Conservation (phyloP, 2,113 vertebrate genomes). For the Mungos mungo region DNA sequence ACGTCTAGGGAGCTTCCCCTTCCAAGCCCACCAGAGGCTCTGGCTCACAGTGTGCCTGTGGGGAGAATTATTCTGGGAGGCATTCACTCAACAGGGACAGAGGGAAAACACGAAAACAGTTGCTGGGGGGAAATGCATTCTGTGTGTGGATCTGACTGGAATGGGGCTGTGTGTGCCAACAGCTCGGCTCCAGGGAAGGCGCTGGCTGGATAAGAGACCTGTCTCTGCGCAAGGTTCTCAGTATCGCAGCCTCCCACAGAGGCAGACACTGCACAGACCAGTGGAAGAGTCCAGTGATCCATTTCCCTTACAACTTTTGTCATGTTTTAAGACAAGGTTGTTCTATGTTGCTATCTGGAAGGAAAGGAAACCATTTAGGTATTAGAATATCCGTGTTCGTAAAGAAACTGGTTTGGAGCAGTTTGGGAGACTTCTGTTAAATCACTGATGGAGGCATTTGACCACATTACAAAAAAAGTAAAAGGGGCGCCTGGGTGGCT, state of each 20-base stretch:
- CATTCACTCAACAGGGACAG: constrained; percentile 36
- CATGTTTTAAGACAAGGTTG: not conserved
- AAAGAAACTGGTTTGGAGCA: not conserved
- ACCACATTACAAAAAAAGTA: not conserved
- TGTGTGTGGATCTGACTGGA: not conserved
- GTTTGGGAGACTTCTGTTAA: not conserved
- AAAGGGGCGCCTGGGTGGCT: not conserved
- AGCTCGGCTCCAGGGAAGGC: not conserved
- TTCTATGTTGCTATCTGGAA: not conserved
- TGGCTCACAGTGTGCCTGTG: not conserved
- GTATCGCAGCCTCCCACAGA: not conserved
- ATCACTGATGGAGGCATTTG: not conserved
- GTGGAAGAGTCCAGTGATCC: not conserved
- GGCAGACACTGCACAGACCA: not conserved
- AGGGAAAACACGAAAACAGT: constrained; percentile 55
- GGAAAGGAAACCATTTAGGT: not conserved
- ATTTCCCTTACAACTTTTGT: not conserved
- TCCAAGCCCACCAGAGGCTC: not conserved
- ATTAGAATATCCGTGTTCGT: not conserved
- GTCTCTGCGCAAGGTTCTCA: not conserved
- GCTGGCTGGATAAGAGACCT: not conserved
- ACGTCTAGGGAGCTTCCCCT: not conserved
- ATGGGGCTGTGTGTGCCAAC: constrained; percentile 1
- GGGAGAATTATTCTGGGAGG: constrained; percentile 21
- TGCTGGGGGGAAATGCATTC: not conserved